Evolutionary conservation across 2,888 invertebrate species (phyloP), one percentile per base, ranked within the genome.

Genomic region (Noctuana brunneofusca): DNA sequence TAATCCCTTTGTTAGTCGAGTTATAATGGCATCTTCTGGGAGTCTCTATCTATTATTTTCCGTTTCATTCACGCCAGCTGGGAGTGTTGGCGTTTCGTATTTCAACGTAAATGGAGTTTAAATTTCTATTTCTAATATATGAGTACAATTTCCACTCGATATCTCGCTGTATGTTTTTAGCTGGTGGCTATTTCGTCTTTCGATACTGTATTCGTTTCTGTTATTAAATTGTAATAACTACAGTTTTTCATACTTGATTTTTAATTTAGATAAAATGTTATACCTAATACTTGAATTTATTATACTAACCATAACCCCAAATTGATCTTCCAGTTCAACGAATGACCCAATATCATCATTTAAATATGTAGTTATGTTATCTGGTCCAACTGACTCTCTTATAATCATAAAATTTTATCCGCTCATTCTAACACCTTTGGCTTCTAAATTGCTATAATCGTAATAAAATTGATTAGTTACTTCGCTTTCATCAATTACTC

Each of bases 1-100:
- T 88, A 88, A 88, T 88, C 86, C 86, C 86, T 84, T 88, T 88
- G 87, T 87, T 86, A 84, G 83, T 77, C 77, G 79, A 76, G 82
- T 84, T 84, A 86, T 88, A 87, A 88, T 86, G 83, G 86, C 79
- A 77, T 83, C 85, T 85, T 80, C 75, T 65, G 81, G 77, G 83
- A 83, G 78, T 78, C 72, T 79, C 76, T 73, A 64, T 76, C 81
- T 82, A 86, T 86, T 86, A 86, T 88, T 86, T 85, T 82, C 81
- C 82, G 78, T 82, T 84, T 78, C 82, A 82, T 86, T 85, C 82
- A 82, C 74, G 75, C 79, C 78, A 81, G 82, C 87, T 86, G 88
- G 81, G 81, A 79, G 81, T 79, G 79, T 76, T 79, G 72, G 76
- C 85, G 87, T 86, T 85, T 89, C 87, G 84, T 81, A 86, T 87